A percentile compares a stretch with the other conserved stretches of the same genome.
phyloP scores from a whole-genome alignment of 2,888 invertebrate species.

The Euclidia mi region DNA sequence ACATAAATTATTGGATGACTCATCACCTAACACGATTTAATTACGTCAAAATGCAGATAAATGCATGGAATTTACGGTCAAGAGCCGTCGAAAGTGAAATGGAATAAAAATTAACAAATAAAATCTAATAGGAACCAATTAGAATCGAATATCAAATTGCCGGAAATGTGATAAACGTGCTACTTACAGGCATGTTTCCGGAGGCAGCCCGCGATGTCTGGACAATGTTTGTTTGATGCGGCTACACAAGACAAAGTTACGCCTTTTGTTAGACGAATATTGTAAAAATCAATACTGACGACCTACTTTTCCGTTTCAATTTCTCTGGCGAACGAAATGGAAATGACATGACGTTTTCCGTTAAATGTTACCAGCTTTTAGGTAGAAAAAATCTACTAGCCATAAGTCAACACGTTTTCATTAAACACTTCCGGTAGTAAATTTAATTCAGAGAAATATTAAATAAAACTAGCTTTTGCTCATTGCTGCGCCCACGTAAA shows the following conservation, averaged over 20 bases:
- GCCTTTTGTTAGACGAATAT: slow-evolving; percentile 77
- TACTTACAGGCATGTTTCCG: slow-evolving; percentile 84
- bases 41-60: slow-evolving; percentile 18
- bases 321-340: slow-evolving; percentile 68
- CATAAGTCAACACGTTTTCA: not conserved
- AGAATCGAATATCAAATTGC: slow-evolving; percentile 58
- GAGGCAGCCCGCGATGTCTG: slow-evolving; percentile 62
- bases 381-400: slow-evolving; percentile 29
- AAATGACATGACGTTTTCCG: slow-evolving; percentile 69
- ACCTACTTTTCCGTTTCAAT: slow-evolving; percentile 80
- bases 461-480: not conserved
- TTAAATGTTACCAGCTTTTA: slow-evolving; percentile 58
- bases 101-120: not conserved
- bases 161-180: slow-evolving; percentile 69
- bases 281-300: slow-evolving; percentile 84
- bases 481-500: too few relatives aligned
- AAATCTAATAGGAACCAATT: slow-evolving; percentile 35
- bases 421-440: slow-evolving; percentile 10
- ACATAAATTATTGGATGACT: slow-evolving; percentile 64
- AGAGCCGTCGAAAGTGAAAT: slow-evolving; percentile 19
- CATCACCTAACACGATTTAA: slow-evolving; percentile 35
- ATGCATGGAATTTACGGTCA: slow-evolving; percentile 20
- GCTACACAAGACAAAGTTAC: slow-evolving; percentile 60
- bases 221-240: slow-evolving; percentile 61
- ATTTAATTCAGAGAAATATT: not conserved